Conservation (phyloP, 1,140 invertebrate species). For the Drosophila yakuba region DNA sequence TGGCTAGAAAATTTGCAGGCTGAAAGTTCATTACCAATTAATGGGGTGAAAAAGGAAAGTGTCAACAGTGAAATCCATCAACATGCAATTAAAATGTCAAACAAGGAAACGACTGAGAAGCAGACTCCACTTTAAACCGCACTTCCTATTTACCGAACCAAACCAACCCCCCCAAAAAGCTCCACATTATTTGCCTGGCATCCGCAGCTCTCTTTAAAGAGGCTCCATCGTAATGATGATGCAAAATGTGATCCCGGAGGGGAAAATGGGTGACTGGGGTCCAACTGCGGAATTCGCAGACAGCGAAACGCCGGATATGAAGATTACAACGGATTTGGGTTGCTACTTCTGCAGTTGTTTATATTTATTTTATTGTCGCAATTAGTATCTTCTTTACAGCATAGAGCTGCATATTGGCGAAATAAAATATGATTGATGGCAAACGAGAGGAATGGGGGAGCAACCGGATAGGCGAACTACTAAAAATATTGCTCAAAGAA, state of each 20-base stretch:
- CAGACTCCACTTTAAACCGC: conserved; percentile 5
- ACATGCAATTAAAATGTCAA: conserved; percentile 78
- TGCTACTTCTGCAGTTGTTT: conserved; percentile 44
- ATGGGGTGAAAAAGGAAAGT: conserved; percentile 71
- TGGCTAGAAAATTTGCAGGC: conserved; percentile 7
- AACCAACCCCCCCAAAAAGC: not conserved
- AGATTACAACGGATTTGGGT: conserved; percentile 58
- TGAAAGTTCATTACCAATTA: conserved; percentile 63
- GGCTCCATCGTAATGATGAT: conserved; percentile 65
- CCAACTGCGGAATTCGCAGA: conserved; percentile 31
- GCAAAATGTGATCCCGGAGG: conserved; percentile 50
- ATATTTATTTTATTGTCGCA: conserved; percentile 76
- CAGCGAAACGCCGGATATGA: conserved; percentile 67
- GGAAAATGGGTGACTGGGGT: conserved; percentile 3
- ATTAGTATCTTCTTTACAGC: conserved; percentile 60
- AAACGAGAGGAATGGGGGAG: conserved; percentile 21
- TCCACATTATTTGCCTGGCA: conserved; percentile 1
- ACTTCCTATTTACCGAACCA: not conserved
- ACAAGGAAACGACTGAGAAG: conserved; percentile 36
- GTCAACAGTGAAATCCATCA: conserved; percentile 76
- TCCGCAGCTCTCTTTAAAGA: conserved; percentile 31
- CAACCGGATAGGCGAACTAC: conserved; percentile 40
- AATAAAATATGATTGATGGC: conserved; percentile 60
- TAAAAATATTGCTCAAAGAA: conserved; percentile 17
- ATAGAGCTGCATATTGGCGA: conserved; percentile 60